Evolutionary conservation across 2,888 invertebrate genomes (phyloP).

Genomic region (Hetaerina titia): DNA sequence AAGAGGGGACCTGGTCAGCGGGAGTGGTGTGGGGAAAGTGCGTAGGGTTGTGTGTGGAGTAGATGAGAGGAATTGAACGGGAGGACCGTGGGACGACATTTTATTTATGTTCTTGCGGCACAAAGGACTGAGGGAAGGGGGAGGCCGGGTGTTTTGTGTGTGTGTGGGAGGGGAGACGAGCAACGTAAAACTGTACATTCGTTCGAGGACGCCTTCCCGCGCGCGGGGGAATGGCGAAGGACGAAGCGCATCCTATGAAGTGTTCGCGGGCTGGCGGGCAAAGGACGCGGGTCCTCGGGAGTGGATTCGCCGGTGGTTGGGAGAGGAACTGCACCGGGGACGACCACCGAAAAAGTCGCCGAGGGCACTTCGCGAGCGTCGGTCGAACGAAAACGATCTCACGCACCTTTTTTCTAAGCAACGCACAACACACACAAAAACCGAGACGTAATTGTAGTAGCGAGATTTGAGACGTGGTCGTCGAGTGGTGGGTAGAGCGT

Average conservation of each 20-base stretch:
- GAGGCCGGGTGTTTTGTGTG: neutral
- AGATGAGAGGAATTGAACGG: neutral
- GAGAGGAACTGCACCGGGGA: neutral
- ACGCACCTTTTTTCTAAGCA: neutral
- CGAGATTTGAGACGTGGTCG: no score
- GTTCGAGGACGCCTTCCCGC: neutral
- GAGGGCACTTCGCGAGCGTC: neutral
- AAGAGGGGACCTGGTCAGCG: neutral
- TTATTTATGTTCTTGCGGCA: neutral
- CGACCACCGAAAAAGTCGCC: neutral
- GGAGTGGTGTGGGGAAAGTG: no score
- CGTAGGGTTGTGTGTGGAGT: neutral
- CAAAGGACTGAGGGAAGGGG: neutral
- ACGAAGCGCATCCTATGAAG: neutral
- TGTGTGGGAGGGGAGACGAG: neutral
- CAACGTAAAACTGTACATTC: conserved; percentile 15
- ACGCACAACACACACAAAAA: neutral
- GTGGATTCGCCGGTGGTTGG: neutral
- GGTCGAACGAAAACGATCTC: neutral
- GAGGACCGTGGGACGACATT: neutral
- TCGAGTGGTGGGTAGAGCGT: no score
- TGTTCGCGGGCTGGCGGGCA: neutral
- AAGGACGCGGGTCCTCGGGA: neutral
- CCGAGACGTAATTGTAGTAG: neutral
- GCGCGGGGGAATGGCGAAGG: neutral